Percentiles rank a stretch among this genome's conserved stretches.
Evolutionary conservation across 2,888 invertebrate genomes (phyloP).

Genomic region (Orthosia cruda): DNA sequence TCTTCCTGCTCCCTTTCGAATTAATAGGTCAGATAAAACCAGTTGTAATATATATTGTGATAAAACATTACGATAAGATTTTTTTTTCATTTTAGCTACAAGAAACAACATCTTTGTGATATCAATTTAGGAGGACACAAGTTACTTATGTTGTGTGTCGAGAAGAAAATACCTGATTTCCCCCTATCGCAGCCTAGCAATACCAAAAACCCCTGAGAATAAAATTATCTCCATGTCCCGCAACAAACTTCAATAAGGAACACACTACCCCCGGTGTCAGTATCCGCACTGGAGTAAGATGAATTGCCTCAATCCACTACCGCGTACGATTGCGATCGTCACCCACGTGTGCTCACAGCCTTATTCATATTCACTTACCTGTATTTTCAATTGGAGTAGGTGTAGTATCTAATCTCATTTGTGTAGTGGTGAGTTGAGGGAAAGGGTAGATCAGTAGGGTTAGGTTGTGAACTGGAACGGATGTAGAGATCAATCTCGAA

Average conservation of each 20-base stretch:
- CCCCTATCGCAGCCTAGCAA: too few relatives aligned
- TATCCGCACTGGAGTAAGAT: slow-evolving; percentile 77
- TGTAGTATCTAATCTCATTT: slow-evolving; percentile 24
- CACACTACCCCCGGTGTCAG: slow-evolving; percentile 60
- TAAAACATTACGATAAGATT: too few relatives aligned
- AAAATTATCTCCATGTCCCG: slow-evolving; percentile 15
- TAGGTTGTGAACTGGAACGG: neutral
- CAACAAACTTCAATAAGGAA: slow-evolving; percentile 6
- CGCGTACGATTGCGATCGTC: slow-evolving; percentile 63
- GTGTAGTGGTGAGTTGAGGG: neutral
- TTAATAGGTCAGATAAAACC: too few relatives aligned
- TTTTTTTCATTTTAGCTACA: too few relatives aligned
- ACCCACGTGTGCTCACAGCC: slow-evolving; percentile 37
- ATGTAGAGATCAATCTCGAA: neutral
- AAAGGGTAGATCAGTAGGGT: neutral
- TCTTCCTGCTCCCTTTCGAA: too few relatives aligned
- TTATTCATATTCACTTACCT: slow-evolving; percentile 63
- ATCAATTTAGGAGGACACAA: too few relatives aligned
- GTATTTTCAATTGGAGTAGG: slow-evolving; percentile 34
- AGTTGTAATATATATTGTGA: too few relatives aligned
- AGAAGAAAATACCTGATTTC: too few relatives aligned
- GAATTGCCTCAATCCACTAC: slow-evolving; percentile 76
- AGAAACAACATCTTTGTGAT: too few relatives aligned
- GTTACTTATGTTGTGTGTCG: too few relatives aligned
- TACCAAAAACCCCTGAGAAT: neutral